Evolutionary conservation across 1,140 invertebrate species (phyloP).

Genomic region (Triops cancriformis): DNA sequence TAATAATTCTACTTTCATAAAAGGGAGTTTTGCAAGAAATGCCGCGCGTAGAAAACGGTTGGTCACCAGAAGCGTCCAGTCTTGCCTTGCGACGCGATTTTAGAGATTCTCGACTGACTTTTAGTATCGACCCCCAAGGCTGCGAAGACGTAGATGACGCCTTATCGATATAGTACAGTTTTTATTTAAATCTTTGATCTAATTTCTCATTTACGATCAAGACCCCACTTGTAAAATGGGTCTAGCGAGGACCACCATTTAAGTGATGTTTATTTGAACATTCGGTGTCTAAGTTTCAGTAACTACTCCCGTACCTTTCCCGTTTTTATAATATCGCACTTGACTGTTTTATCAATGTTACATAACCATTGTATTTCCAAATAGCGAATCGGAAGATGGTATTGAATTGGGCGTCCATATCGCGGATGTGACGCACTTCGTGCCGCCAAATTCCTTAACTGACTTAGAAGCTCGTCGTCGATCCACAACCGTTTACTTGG

Average conservation of each 20-base stretch:
- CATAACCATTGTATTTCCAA: background rate
- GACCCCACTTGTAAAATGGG: no score
- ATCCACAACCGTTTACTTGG: conserved; percentile 45
- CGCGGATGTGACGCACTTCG: background rate
- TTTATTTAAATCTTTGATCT: background rate
- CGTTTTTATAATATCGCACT: no score
- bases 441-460: background rate
- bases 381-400: background rate
- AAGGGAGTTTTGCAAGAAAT: background rate
- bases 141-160: conserved; percentile 2
- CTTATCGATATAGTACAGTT: background rate
- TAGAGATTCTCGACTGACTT: background rate
- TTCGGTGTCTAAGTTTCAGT: no score
- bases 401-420: background rate
- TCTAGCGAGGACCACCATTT: no score
- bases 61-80: background rate
- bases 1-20: background rate
- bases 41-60: background rate
- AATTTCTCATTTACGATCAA: no score
- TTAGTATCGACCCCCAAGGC: background rate
- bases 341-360: no score
- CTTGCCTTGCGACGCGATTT: background rate
- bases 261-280: no score
- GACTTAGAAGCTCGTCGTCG: conserved; percentile 37
- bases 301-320: no score